Evolutionary conservation across 1,140 invertebrate species (phyloP), one percentile per base, ranked within the genome.

Genomic region (Drosophila auraria): DNA sequence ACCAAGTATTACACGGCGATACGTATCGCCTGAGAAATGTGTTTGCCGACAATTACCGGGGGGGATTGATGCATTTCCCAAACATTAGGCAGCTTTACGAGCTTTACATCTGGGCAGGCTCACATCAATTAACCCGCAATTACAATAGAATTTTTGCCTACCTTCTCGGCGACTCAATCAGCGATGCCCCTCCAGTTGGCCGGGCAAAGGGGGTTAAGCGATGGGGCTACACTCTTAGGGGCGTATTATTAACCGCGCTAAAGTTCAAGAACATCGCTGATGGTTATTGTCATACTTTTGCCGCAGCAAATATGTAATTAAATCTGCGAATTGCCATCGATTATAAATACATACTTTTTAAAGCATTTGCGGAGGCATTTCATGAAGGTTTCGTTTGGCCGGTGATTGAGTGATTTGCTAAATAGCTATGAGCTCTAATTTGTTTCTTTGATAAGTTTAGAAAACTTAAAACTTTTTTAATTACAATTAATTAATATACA

Each of bases 201-300:
- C n/a, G 54, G 44, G 6, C 42, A 50, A 61, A 60, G 68, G 75
- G 74, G 75, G 75, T 69, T 78, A 78, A 78, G 64, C 75, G 75
- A 44, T 57, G 56, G 33, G 58, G 53, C 30, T 57, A 73, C 61
- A 58, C 83, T 73, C 53, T 80, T 68, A 62, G 64, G 82, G 71
- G 78, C 76, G 66, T 72, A 30, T 70, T 78, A 65, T 61, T 77
- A 74, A 49, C 71, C 71, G 38, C 68, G 62, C 50, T 51, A 65
- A 23, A 83, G 83, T 77, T 87, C 83, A 87, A 87, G 83, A 83
- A 56, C 83, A 73, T 56, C 53, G 51, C n/a, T 69, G 44, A 69
- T 87, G 83, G 83, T 80, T 87, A 83, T 87, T 87, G 83, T 87
- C 83, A 86, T 51, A 87, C 71, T 80, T 87, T 78, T 15, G 54